phyloP scores from a whole-genome alignment of 2,888 invertebrate genomes.

The Muschampia plurimacula region DNA sequence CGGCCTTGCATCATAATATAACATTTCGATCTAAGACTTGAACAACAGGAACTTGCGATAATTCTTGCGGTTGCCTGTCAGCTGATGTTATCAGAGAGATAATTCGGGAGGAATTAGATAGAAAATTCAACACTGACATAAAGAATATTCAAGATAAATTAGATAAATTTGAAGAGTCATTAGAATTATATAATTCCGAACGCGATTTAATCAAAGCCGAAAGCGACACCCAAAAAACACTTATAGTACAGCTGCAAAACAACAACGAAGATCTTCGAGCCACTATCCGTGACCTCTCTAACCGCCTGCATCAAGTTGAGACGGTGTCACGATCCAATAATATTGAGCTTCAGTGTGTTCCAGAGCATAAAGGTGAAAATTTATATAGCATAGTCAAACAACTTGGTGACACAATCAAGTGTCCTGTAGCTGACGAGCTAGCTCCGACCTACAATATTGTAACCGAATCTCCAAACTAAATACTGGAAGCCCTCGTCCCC shows the following conservation, averaged over 20 bases:
- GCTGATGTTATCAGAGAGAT: not conserved
- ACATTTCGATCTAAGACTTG: too few relatives aligned
- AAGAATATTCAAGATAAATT: not conserved
- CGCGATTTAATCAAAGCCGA: not conserved
- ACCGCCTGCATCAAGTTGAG: slow-evolving; percentile 1
- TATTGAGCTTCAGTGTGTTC: slow-evolving; percentile 5
- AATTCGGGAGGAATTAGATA: not conserved
- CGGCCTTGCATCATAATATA: too few relatives aligned
- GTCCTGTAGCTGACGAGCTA: not conserved
- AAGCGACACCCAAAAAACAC: not conserved
- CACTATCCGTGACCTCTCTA: not conserved
- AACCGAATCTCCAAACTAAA: slow-evolving; percentile 5
- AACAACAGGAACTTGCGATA: too few relatives aligned
- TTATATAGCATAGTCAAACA: not conserved
- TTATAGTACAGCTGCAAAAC: not conserved
- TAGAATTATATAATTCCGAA: not conserved
- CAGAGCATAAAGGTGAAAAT: slow-evolving; percentile 5
- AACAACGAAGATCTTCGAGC: not conserved
- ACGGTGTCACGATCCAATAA: not conserved
- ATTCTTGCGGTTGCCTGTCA: too few relatives aligned
- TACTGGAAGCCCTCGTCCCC: not conserved
- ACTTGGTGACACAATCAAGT: not conserved
- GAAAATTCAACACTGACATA: not conserved
- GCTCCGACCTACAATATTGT: not conserved
- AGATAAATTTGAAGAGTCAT: not conserved